These are phyloP conservation scores for Macrobrachium nipponense DNA, from an alignment of 1,140 invertebrate genomes.

Conservation along the genomic window DNA sequence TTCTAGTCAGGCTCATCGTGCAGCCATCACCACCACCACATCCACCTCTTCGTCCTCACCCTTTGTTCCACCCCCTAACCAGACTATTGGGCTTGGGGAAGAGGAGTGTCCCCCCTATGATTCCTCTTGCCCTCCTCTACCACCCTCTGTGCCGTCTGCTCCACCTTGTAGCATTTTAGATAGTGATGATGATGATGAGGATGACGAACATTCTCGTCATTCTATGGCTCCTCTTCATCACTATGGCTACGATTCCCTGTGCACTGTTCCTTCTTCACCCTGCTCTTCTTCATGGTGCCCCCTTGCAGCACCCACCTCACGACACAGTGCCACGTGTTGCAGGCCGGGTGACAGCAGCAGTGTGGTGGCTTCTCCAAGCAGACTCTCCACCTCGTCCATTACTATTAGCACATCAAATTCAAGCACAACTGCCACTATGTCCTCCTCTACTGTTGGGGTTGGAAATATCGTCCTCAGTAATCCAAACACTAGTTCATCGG, in stretches of 20 bases:
- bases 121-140: conserved; percentile 21
- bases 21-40: conserved; percentile 16
- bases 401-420: conserved; percentile 22
- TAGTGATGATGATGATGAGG: too few relatives aligned
- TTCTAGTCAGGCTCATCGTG: conserved; percentile 34
- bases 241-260: background rate
- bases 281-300: conserved; percentile 12
- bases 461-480: conserved; percentile 56
- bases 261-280: conserved; percentile 44
- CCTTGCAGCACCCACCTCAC: conserved; percentile 42
- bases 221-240: too few relatives aligned
- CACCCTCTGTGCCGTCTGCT: too few relatives aligned
- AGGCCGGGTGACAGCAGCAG: conserved; percentile 52
- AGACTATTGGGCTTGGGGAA: conserved; percentile 36
- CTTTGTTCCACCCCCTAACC: conserved; percentile 24
- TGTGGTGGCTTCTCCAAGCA: conserved; percentile 49
- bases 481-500: conserved; percentile 48
- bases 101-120: conserved; percentile 44
- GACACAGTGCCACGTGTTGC: conserved; percentile 58
- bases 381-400: conserved; percentile 55
- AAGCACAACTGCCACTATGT: conserved; percentile 1
- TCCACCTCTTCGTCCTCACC: conserved; percentile 35
- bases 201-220: too few relatives aligned
- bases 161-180: too few relatives aligned
- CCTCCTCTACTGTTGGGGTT: conserved; percentile 23